A percentile compares a stretch with the other conserved stretches of the same genome.
These are phyloP conservation scores for Nematopogon swammerdamellus DNA, from an alignment of 2,888 invertebrate species.

Conservation along the genomic window DNA sequence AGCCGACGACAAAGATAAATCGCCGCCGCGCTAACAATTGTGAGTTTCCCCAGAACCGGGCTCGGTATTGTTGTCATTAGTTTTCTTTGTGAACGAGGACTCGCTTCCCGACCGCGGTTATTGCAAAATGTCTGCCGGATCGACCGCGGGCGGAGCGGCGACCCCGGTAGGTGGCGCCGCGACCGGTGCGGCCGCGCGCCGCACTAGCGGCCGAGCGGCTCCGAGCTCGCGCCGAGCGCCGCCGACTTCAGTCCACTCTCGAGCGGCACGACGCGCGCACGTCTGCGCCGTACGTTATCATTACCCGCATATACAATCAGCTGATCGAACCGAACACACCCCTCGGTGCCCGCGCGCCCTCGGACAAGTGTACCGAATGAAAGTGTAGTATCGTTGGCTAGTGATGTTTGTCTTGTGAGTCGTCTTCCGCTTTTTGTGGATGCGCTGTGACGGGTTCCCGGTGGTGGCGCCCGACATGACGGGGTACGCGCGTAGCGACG, in stretches of 20 bases:
- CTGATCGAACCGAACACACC: constrained; percentile 23
- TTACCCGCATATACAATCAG: constrained; percentile 27
- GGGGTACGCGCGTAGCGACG: constrained; percentile 51
- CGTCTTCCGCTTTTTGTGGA: constrained; percentile 17
- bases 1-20: background rate
- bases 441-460: constrained; percentile 24
- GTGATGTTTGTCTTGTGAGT: background rate
- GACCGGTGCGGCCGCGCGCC: constrained; percentile 26
- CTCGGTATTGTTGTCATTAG: background rate
- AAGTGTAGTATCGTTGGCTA: background rate
- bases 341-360: background rate
- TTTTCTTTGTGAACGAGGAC: background rate
- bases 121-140: background rate
- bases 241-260: constrained; percentile 30
- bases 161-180: constrained; percentile 13
- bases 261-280: constrained; percentile 31
- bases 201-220: constrained; percentile 21
- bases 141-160: constrained; percentile 17
- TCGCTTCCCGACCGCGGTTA: background rate
- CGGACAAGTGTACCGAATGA: background rate
- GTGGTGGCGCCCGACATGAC: constrained; percentile 38
- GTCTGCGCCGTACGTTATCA: constrained; percentile 24
- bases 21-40: background rate
- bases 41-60: background rate
- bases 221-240: constrained; percentile 19